Percentiles rank a stretch among this genome's conserved stretches.
Conservation (phyloP, 2,797 vertebrate species). For the Falco biarmicus region DNA sequence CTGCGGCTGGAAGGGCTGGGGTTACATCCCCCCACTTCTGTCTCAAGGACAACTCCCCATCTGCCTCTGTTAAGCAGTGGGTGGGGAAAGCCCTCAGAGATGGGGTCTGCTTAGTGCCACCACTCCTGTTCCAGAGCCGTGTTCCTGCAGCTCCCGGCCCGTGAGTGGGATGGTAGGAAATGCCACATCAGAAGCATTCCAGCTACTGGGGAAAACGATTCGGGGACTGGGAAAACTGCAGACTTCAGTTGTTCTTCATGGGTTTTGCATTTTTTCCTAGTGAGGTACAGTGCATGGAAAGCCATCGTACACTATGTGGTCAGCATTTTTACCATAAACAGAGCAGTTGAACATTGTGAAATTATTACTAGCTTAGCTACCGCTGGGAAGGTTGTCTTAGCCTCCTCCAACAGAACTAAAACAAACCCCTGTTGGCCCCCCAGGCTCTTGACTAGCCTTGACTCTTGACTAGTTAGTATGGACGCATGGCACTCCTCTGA, state of each 20-base stretch:
- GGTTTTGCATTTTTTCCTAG: slow-evolving; percentile 78
- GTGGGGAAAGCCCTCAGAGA: neutral
- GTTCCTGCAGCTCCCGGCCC: neutral
- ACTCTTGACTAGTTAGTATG: neutral
- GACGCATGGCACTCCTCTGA: neutral
- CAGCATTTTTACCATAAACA: slow-evolving; percentile 63
- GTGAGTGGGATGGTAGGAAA: neutral
- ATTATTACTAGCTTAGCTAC: neutral
- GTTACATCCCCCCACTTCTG: neutral
- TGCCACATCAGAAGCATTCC: slow-evolving; percentile 38
- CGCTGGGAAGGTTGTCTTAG: neutral
- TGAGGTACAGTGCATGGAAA: slow-evolving; percentile 71
- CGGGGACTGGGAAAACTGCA: slow-evolving; percentile 18
- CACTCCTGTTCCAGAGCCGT: neutral
- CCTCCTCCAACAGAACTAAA: neutral
- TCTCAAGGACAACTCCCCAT: neutral
- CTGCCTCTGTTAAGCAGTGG: neutral
- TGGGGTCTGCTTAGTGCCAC: neutral
- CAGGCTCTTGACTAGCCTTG: neutral
- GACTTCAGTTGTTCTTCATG: slow-evolving; percentile 43
- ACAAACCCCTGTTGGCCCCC: neutral
- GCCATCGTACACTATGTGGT: slow-evolving; percentile 45
- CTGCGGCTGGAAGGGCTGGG: neutral
- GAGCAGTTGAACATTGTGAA: slow-evolving; percentile 36
- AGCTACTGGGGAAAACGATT: neutral